These are phyloP conservation scores for Dusona sp. DNA, from an alignment of 2,888 invertebrate genomes.

Conservation along the genomic window DNA sequence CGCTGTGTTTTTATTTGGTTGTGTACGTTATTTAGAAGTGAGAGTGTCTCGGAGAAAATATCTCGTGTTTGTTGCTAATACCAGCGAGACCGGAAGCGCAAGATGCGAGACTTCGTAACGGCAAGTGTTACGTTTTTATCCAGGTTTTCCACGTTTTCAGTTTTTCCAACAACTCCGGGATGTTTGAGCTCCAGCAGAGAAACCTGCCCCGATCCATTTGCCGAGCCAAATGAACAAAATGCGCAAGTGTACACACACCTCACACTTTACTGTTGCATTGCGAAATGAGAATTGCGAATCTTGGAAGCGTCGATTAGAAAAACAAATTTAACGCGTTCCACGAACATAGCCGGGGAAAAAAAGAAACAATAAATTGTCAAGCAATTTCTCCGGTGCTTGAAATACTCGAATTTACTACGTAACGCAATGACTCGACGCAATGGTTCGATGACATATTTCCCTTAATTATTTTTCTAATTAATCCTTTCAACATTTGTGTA, in stretches of 20 bases:
- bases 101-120: slow-evolving; percentile 46
- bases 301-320: slow-evolving; percentile 54
- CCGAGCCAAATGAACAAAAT: slow-evolving; percentile 48
- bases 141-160: slow-evolving; percentile 46
- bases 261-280: slow-evolving; percentile 35
- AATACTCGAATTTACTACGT: background rate
- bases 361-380: background rate
- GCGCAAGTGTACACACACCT: slow-evolving; percentile 39
- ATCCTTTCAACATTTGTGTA: background rate
- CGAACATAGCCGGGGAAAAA: slow-evolving; percentile 36
- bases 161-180: slow-evolving; percentile 12
- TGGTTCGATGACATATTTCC: background rate
- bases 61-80: background rate
- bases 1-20: background rate
- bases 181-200: slow-evolving; percentile 39
- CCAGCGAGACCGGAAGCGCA: slow-evolving; percentile 52
- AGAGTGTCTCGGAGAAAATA: slow-evolving; percentile 20
- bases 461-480: background rate
- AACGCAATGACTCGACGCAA: background rate
- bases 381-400: background rate
- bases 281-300: slow-evolving; percentile 55
- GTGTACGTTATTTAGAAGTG: background rate
- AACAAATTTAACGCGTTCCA: slow-evolving; percentile 60
- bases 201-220: slow-evolving; percentile 53
- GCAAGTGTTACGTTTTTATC: slow-evolving; percentile 51